These are phyloP conservation scores for Epicampocera succincta DNA, from an alignment of 2,888 invertebrate species.

Conservation along the genomic window DNA sequence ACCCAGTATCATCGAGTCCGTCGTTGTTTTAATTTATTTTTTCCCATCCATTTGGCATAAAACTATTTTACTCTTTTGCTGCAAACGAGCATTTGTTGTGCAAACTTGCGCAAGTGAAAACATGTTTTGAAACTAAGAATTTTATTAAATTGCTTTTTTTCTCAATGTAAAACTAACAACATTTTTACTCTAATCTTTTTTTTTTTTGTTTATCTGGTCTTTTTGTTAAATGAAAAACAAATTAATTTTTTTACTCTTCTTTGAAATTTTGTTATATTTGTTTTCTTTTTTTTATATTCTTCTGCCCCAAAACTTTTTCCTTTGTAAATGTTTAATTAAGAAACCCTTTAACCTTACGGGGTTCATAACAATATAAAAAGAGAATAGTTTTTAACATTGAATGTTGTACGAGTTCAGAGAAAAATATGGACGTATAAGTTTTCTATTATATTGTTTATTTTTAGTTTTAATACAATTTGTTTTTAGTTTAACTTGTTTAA, in stretches of 20 bases:
- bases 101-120: conserved; percentile 3
- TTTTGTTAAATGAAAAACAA: conserved; percentile 23
- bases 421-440: conserved; percentile 4
- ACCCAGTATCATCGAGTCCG: too few species aligned
- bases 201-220: background rate
- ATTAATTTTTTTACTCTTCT: conserved; percentile 38
- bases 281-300: conserved; percentile 24
- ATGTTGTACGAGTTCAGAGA: conserved; percentile 16
- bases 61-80: too few species aligned
- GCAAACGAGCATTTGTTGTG: conserved; percentile 7
- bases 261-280: conserved; percentile 45
- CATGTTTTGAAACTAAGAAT: background rate
- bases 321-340: conserved; percentile 68
- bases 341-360: conserved; percentile 61
- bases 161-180: conserved; percentile 61
- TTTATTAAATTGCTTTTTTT: conserved; percentile 20
- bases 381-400: conserved; percentile 9
- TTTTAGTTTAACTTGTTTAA: background rate
- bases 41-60: too few species aligned
- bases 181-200: conserved; percentile 40
- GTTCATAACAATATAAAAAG: conserved; percentile 49
- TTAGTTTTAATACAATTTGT: conserved; percentile 20
- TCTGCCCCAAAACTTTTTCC: conserved; percentile 50
- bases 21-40: too few species aligned
- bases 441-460: conserved; percentile 30